Conservation (phyloP, 2,888 invertebrate species). For the Ametastegia equiseti region DNA sequence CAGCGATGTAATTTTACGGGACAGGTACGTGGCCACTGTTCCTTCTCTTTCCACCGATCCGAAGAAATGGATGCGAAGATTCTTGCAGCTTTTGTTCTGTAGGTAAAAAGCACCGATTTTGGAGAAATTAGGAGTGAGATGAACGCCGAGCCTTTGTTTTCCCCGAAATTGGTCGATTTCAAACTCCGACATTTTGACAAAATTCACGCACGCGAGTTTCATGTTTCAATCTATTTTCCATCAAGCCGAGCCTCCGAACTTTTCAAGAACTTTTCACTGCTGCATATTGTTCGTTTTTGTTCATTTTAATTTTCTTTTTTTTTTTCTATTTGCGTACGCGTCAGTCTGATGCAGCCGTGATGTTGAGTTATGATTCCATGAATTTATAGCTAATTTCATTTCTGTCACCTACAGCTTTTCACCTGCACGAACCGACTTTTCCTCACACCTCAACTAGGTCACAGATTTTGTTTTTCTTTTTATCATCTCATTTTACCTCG, state of each 20-base stretch:
- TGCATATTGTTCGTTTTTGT: neutral
- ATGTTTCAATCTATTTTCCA: neutral
- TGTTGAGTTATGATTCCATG: constrained; percentile 27
- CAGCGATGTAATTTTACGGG: constrained; percentile 19
- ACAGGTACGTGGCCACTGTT: neutral
- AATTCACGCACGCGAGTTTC: too few species aligned
- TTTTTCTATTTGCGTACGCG: neutral
- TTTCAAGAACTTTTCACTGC: neutral
- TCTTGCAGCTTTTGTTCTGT: too few species aligned
- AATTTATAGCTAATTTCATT: constrained; percentile 33
- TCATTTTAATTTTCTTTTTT: neutral
- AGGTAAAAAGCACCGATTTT: too few species aligned
- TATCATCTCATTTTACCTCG: too few species aligned
- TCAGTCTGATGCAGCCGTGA: neutral
- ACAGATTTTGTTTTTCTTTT: too few species aligned
- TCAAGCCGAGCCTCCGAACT: neutral
- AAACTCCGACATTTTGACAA: too few species aligned
- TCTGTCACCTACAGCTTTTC: constrained; percentile 31
- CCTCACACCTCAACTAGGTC: neutral
- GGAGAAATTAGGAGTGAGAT: too few species aligned
- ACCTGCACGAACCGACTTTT: neutral
- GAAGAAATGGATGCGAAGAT: neutral
- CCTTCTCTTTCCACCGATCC: neutral
- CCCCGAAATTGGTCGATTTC: too few species aligned
- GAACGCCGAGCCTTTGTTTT: too few species aligned